phyloP scores from a whole-genome alignment of 2,888 invertebrate species.

The Tetanocera ferruginea region DNA sequence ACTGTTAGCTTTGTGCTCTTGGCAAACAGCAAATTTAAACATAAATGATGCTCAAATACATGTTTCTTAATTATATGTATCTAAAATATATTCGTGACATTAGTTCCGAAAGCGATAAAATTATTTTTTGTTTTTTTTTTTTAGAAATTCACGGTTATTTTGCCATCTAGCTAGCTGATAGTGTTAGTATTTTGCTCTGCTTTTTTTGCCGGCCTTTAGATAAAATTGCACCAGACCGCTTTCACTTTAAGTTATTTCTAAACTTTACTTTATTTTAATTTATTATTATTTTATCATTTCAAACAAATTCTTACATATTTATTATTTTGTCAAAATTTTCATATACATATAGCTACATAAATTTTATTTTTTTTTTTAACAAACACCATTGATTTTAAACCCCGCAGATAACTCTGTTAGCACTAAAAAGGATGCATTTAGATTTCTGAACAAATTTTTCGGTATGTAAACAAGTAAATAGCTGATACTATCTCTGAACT shows the following conservation, averaged over 20 bases:
- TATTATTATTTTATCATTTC: not conserved
- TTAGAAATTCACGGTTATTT: too few relatives aligned
- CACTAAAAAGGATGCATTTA: conserved; percentile 60
- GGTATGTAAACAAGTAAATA: conserved; percentile 54
- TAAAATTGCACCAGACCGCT: too few relatives aligned
- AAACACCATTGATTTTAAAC: conserved; percentile 32
- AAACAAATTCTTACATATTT: not conserved
- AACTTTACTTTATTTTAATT: not conserved
- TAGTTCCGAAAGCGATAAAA: too few relatives aligned
- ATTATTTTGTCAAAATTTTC: not conserved
- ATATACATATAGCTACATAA: not conserved
- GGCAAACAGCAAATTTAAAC: too few relatives aligned
- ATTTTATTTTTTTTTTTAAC: conserved; percentile 4
- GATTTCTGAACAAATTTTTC: conserved; percentile 58
- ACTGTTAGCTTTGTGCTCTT: too few relatives aligned
- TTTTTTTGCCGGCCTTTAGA: too few relatives aligned
- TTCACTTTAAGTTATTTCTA: not conserved
- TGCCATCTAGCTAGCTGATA: too few relatives aligned
- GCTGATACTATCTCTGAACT: not conserved
- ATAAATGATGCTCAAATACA: too few relatives aligned
- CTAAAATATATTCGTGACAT: too few relatives aligned
- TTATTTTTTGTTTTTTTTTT: too few relatives aligned
- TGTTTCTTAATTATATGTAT: too few relatives aligned
- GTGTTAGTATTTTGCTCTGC: too few relatives aligned
- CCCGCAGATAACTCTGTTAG: conserved; percentile 54